Conservation (phyloP, 2,797 vertebrate genomes). For the Bucorvus abyssinicus region DNA sequence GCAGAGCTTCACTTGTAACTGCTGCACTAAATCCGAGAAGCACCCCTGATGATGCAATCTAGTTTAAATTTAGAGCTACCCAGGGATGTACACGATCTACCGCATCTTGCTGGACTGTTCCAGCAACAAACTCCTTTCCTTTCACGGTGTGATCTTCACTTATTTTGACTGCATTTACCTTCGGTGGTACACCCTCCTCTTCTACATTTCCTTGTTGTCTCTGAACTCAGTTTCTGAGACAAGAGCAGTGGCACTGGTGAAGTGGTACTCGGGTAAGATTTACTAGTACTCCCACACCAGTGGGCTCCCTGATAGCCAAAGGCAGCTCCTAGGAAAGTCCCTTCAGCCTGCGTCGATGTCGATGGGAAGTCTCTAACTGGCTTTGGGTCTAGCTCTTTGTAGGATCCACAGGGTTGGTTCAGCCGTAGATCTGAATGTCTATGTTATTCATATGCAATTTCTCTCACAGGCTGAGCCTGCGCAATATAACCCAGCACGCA, state of each 20-base stretch:
- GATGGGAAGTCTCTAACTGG: background rate
- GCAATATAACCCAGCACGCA: background rate
- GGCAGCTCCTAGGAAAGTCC: background rate
- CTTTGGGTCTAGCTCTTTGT: background rate
- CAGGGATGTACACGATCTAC: background rate
- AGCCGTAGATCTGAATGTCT: background rate
- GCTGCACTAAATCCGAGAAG: background rate
- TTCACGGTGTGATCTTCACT: background rate
- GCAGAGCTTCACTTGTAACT: background rate
- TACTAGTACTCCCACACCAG: background rate
- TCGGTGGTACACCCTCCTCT: background rate
- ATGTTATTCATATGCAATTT: background rate
- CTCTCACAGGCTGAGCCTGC: background rate
- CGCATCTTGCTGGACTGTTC: background rate
- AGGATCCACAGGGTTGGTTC: background rate
- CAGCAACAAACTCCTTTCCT: background rate
- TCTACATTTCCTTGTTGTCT: background rate
- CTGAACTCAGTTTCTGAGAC: background rate
- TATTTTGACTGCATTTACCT: background rate
- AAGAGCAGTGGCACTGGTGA: background rate
- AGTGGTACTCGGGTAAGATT: background rate
- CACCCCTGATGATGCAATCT: background rate
- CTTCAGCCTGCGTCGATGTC: background rate
- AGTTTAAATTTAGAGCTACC: background rate
- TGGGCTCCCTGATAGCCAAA: background rate